Base-by-base conservation (phyloP, 2,888 invertebrate species). In the Ormyrus thymus region DNA sequence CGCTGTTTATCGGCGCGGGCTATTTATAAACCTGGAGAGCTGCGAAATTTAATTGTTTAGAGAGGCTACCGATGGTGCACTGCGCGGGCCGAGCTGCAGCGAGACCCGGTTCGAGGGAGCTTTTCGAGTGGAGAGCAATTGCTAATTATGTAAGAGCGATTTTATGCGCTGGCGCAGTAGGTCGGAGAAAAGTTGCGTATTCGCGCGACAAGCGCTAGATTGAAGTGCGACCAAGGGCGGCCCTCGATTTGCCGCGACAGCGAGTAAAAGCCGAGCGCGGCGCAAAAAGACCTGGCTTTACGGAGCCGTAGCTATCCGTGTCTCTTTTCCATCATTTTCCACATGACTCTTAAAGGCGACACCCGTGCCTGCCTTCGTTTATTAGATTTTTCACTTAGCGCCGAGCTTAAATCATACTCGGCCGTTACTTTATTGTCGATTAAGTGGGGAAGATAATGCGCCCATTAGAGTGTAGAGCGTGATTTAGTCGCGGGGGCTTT, bases 151-250 rank as follows among this genome's bases (percentile, higher is more conserved):
- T 71, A 78, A 78, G 53, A n/a, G 62, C 58, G 53, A 70, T 75
- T 56, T 74, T 78, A 78, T 70, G 71, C 71, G 64, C 46, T 51
- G 8, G 73, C 58, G 59, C 53, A 50, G 56, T 29, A 29, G 29
- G 29, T 29, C 29, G 29, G 4, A 48, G 55, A 69, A 48, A 76
- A 64, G 56, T 64, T 77, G 59, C 65, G 71, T 78, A 66, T 59
- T 61, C 53, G 46, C 66, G 81, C 80, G 68, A 81, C 81, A 80
- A 80, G 82, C 81, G 77, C 81, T 73, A 65, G 46, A 73, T 64
- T 64, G 73, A 59, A 15, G 46, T n/a, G 59, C 29, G 15, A 70
- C 64, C 61, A 79, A 71, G 70, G 75, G 71, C 66, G 74, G 70
- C 70, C 53, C 73, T 62, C 59, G 56, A 71, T 76, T 65, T 4